Evolutionary conservation across 2,888 invertebrate species (phyloP).

Genomic region (Ophion slaviceki): DNA sequence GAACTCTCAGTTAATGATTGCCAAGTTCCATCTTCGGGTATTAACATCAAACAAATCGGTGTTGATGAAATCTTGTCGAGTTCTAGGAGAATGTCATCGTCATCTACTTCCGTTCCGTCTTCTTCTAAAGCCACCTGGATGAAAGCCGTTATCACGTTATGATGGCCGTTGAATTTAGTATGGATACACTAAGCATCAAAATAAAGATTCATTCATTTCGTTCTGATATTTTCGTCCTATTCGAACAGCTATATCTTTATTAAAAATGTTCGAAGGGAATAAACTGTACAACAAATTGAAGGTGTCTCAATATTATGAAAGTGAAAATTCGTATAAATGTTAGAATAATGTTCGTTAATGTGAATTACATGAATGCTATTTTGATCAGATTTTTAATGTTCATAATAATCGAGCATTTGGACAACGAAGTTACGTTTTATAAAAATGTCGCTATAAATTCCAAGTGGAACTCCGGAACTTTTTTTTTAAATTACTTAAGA

Average conservation of each 20-base stretch:
- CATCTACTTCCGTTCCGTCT: slow-evolving; percentile 52
- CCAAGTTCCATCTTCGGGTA: slow-evolving; percentile 41
- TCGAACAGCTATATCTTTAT: neutral
- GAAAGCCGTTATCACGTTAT: slow-evolving; percentile 1
- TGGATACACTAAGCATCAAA: neutral
- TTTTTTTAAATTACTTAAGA: slow-evolving; percentile 1
- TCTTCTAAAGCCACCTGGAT: slow-evolving; percentile 51
- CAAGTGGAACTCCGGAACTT: slow-evolving; percentile 4
- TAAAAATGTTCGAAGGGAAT: slow-evolving; percentile 16
- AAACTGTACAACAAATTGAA: slow-evolving; percentile 9
- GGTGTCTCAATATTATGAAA: slow-evolving; percentile 10
- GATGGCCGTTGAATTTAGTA: neutral
- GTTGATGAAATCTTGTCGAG: slow-evolving; percentile 24
- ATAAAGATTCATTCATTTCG: slow-evolving; percentile 1
- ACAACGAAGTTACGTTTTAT: slow-evolving; percentile 8
- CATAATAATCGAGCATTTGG: slow-evolving; percentile 1
- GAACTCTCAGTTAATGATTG: slow-evolving; percentile 6
- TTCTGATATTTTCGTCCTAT: neutral
- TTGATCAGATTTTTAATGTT: slow-evolving; percentile 10
- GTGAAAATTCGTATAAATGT: neutral
- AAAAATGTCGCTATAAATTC: slow-evolving; percentile 7
- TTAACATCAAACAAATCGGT: slow-evolving; percentile 34
- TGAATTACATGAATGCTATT: neutral
- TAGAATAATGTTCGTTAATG: too few species aligned
- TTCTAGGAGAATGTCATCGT: slow-evolving; percentile 55